Base-by-base conservation (phyloP, 1,140 invertebrate genomes). In the Diorhabda sublineata region DNA sequence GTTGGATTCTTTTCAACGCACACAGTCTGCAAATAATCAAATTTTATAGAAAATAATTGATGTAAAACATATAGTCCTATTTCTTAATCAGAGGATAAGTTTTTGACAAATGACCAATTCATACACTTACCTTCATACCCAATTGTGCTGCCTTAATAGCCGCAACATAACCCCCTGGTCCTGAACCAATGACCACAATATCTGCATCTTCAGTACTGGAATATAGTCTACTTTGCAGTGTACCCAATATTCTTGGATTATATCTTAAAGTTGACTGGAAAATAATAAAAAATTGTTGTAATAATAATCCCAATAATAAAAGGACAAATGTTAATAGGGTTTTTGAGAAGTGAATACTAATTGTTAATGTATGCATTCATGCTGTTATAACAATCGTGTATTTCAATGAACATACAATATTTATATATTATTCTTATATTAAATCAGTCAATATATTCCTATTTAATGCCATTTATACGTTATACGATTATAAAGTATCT, bases 91-190 rank as follows among this genome's bases (percentile, higher is more conserved):
- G 52, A 9, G 58, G 26, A 47, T 52, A 26, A 58, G 52, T 64
- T 56, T 6, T 41, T 9, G 44, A 7, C 64, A 68, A 11, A 56
- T 64, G 42, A 8, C 60, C 7, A 57, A 45, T 60, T 44, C 63
- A 60, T 62, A 42, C 45, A 74, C 75, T 80, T 82, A 95, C 93
- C 83, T 98, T 99, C 85, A 99, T 88, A 56, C 98, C 98, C 71
- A 99, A 84, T 82, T 99, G 98, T 11, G 98, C 93, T 71, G 97
- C 96, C 88, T 99, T 99, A 70, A 99, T 99, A 8, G 98, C 93
- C 69, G 98, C 98, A 8, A 99, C 98, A 90, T 99, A 99, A 63
- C 98, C 98, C 75, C 98, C 98, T 75, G 98, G 98, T 57, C 98
- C 98, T 62, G 95, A 92, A 42, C 98, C 98, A 81, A 99, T 98